Percentiles rank a stretch among this genome's conserved stretches.
Evolutionary conservation across 2,888 invertebrate genomes (phyloP).

Genomic region (Macropis europaea): DNA sequence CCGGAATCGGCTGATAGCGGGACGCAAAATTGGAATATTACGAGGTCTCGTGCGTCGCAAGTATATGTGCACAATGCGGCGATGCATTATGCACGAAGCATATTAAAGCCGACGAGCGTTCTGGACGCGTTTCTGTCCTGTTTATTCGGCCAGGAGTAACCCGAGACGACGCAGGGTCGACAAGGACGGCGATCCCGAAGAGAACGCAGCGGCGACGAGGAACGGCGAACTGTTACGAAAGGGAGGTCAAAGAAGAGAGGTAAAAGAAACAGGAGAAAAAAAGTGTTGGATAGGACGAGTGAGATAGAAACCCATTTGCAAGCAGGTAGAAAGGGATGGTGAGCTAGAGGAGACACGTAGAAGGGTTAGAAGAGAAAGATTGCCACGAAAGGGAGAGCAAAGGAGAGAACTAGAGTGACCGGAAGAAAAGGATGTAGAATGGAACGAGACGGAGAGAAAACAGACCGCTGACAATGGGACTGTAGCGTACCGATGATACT

Average conservation of each 20-base stretch:
- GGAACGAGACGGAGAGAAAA: constrained; percentile 5
- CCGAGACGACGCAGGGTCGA: background rate
- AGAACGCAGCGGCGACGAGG: background rate
- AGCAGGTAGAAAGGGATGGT: background rate
- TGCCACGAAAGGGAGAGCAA: too few species aligned
- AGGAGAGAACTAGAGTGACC: too few species aligned
- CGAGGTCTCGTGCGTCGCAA: background rate
- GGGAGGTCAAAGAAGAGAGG: background rate
- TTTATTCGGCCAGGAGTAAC: constrained; percentile 31
- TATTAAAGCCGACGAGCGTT: constrained; percentile 37
- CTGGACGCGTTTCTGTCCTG: constrained; percentile 32
- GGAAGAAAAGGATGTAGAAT: too few species aligned
- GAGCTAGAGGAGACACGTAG: background rate
- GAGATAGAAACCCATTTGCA: background rate
- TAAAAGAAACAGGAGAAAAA: background rate
- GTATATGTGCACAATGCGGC: constrained; percentile 22
- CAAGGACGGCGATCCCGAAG: background rate
- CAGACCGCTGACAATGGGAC: too few species aligned
- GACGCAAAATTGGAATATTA: constrained; percentile 29
- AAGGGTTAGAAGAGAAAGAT: too few species aligned
- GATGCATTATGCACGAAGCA: constrained; percentile 49
- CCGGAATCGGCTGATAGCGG: constrained; percentile 7
- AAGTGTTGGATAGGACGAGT: background rate
- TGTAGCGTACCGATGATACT: too few species aligned
- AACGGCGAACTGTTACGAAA: background rate